phyloP scores from a whole-genome alignment of 2,113 vertebrate genomes.

The Engystomops pustulosus region DNA sequence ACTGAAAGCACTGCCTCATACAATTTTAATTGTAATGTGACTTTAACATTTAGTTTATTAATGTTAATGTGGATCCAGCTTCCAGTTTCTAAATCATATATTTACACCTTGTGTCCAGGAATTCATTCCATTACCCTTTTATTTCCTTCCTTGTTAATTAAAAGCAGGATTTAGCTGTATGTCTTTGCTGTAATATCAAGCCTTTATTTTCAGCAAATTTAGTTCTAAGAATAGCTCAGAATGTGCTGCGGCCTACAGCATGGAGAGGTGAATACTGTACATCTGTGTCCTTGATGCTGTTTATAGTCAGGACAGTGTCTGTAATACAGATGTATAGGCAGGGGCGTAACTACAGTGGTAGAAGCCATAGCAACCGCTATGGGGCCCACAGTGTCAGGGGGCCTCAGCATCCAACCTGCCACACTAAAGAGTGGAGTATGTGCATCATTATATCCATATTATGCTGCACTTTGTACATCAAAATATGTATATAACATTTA shows the following conservation, averaged over 20 bases:
- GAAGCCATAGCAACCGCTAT: too few species aligned
- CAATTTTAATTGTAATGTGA: conserved; percentile 59
- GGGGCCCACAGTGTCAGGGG: too few species aligned
- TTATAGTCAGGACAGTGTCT: neutral
- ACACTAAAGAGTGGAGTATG: too few species aligned
- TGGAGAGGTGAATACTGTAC: neutral
- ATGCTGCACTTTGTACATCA: too few species aligned
- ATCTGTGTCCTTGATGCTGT: too few species aligned
- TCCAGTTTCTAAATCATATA: conserved; percentile 42
- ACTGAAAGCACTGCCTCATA: conserved; percentile 51
- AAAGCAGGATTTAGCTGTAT: conserved; percentile 7
- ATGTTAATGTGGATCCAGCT: conserved; percentile 44
- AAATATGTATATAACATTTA: too few species aligned
- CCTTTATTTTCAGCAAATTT: neutral
- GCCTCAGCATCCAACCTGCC: too few species aligned
- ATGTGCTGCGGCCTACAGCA: neutral
- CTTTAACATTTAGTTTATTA: conserved; percentile 53
- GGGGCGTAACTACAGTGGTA: too few species aligned
- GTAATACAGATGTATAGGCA: too few species aligned
- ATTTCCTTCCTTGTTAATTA: conserved; percentile 17
- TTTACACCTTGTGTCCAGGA: conserved; percentile 25
- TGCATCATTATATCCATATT: too few species aligned
- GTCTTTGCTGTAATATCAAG: neutral
- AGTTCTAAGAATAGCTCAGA: neutral
- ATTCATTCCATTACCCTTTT: neutral